Conservation (phyloP, 2,888 invertebrate species). For the Coenonympha arcania region DNA sequence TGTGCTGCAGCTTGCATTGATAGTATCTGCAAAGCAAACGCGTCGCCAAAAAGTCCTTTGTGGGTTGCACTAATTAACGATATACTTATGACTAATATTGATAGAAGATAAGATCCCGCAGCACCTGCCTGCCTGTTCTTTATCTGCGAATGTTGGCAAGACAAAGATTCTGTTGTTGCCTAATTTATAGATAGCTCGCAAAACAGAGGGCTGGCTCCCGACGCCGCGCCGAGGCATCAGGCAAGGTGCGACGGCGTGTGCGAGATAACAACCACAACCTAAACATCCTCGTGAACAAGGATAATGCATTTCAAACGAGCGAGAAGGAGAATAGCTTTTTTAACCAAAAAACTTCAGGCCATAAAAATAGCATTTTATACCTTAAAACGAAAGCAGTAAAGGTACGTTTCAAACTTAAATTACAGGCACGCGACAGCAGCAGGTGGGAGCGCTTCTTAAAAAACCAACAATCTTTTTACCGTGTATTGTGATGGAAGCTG, state of each 20-base stretch:
- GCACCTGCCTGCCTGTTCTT: conserved; percentile 61
- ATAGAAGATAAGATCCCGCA: conserved; percentile 51
- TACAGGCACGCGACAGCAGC: conserved; percentile 66
- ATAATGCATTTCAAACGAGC: conserved; percentile 51
- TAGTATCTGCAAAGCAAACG: conserved; percentile 35
- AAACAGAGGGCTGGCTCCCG: conserved; percentile 49
- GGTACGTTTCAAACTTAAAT: conserved; percentile 25
- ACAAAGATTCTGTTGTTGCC: conserved; percentile 57
- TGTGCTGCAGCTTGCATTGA: conserved; percentile 21
- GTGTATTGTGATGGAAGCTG: conserved; percentile 52
- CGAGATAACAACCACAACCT: conserved; percentile 67
- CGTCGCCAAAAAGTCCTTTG: conserved; percentile 38
- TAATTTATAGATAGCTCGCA: conserved; percentile 57
- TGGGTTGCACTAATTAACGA: conserved; percentile 52
- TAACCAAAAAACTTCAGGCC: conserved; percentile 51
- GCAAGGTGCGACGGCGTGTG: conserved; percentile 69
- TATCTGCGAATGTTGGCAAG: conserved; percentile 55
- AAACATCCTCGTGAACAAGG: conserved; percentile 66
- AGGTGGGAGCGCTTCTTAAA: conserved; percentile 67
- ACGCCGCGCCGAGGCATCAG: conserved; percentile 38
- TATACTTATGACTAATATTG: conserved; percentile 40
- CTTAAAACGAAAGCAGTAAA: conserved; percentile 29
- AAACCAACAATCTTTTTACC: conserved; percentile 61
- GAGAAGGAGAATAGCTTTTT: conserved; percentile 55
- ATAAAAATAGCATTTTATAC: conserved; percentile 23